Conservation (phyloP, 2,888 invertebrate genomes). For the Blera fallax region DNA sequence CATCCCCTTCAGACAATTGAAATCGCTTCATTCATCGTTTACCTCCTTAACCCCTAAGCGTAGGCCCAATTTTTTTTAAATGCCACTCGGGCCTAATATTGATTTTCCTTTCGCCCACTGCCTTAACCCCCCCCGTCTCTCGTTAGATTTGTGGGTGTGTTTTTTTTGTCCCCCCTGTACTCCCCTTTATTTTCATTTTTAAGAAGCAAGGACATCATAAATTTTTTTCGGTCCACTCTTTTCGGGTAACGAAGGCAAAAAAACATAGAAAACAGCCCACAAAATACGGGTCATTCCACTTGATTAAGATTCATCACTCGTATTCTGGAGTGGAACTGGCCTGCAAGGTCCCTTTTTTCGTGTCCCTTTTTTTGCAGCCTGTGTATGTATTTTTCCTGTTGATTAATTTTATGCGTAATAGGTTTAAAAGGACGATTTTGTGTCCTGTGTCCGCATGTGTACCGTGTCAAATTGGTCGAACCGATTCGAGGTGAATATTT, state of each 20-base stretch:
- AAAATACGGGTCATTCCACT: slow-evolving; percentile 66
- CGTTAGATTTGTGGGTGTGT: neutral
- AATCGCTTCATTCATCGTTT: slow-evolving; percentile 11
- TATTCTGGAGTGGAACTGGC: slow-evolving; percentile 39
- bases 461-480: slow-evolving; percentile 38
- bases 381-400: slow-evolving; percentile 32
- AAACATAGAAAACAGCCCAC: slow-evolving; percentile 30
- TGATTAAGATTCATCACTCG: slow-evolving; percentile 66
- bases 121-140: neutral
- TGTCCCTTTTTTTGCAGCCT: neutral
- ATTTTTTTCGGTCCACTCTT: slow-evolving; percentile 30
- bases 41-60: slow-evolving; percentile 26
- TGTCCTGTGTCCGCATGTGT: neutral
- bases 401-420: slow-evolving; percentile 64
- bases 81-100: slow-evolving; percentile 27
- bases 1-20: neutral
- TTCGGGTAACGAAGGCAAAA: neutral
- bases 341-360: slow-evolving; percentile 28
- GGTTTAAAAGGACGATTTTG: slow-evolving; percentile 38
- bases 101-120: slow-evolving; percentile 26
- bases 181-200: slow-evolving; percentile 26
- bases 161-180: neutral
- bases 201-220: slow-evolving; percentile 53
- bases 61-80: slow-evolving; percentile 8
- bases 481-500: slow-evolving; percentile 50